Evolutionary conservation across 23 tunicate genomes (phyloP), one percentile per base, ranked within the genome.

Genomic region (Styela clava): DNA sequence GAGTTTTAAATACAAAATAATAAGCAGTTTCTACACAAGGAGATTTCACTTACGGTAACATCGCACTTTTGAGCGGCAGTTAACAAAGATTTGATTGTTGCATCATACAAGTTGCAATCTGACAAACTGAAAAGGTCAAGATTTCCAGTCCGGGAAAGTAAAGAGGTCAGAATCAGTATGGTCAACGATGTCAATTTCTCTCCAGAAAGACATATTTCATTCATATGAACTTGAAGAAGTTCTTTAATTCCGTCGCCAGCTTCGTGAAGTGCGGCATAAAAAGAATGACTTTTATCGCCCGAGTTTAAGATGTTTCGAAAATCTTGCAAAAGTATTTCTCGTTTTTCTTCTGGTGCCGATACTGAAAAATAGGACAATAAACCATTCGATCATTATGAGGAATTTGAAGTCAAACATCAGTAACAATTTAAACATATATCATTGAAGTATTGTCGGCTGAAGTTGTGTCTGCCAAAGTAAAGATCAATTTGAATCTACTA

Each of bases 181-280:
- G 34, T 28, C 77, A 71, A 33, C 29, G 77, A 3, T 31, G 77
- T 71, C 77, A 71, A 30, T 16, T 71, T 71, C 5, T 71, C 77
- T 26, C 77, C 77, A 2, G 35, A 33, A 16, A 71, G 27, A 32
- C 35, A 71, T 19, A 71, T 33, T 16, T 33, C 29, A 5, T 34
- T 33, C 37, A 71, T 33, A 7, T 71, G 32, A 16, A 28, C 35
- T 71, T 71, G 27, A 20, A 71, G 35, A 16, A 71, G 16, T 21
- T 71, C 77, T 3, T 71, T 34, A 32, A 71, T 71, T 71, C 77
- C 77, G 16, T 71, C 37, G 24, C 35, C 35, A 32, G 35, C 23
- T 71, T 71, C 77, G 16, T 71, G 77, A 5, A 71, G 24, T 18
- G 34, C 29, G 5, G 35, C 5, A 35, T 71, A 71, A 29, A 71